phyloP scores from a whole-genome alignment of 2,888 invertebrate species.

The Clanis bilineata region DNA sequence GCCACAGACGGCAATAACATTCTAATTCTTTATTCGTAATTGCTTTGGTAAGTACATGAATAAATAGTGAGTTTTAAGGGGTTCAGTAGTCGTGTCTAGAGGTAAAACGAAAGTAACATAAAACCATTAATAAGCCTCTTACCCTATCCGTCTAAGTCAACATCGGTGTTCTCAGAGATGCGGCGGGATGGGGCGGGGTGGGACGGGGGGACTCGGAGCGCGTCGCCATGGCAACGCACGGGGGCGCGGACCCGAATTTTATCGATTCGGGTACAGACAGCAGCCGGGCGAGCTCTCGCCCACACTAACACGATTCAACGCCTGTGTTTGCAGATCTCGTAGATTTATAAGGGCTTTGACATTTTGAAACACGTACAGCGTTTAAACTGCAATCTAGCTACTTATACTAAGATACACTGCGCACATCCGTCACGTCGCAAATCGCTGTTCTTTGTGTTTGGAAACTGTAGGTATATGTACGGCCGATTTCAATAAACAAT shows the following conservation, averaged over 20 bases:
- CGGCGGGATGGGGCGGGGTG: slow-evolving; percentile 55
- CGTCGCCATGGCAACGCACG: slow-evolving; percentile 71
- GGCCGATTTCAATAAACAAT: no score
- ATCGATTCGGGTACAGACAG: slow-evolving; percentile 80
- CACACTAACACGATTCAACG: slow-evolving; percentile 76
- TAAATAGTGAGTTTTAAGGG: slow-evolving; percentile 9
- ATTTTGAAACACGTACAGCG: slow-evolving; percentile 62
- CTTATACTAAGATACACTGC: slow-evolving; percentile 28
- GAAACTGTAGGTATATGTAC: slow-evolving; percentile 21
- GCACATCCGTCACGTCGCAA: slow-evolving; percentile 40
- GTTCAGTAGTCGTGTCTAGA: slow-evolving; percentile 41
- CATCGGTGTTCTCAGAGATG: slow-evolving; percentile 76
- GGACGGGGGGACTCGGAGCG: slow-evolving; percentile 51
- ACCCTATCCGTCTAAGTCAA: slow-evolving; percentile 82
- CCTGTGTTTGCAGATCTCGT: slow-evolving; percentile 76
- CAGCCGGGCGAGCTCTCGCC: slow-evolving; percentile 73
- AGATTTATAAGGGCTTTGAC: slow-evolving; percentile 76
- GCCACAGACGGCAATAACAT: slow-evolving; percentile 32
- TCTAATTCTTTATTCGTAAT: slow-evolving; percentile 14
- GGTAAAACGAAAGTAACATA: slow-evolving; percentile 69
- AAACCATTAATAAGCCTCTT: slow-evolving; percentile 82
- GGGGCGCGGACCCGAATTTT: slow-evolving; percentile 81
- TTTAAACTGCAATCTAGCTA: slow-evolving; percentile 53
- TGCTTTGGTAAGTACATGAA: background rate
- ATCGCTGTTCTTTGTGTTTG: slow-evolving; percentile 43